Evolutionary conservation across 1,140 invertebrate genomes (phyloP).

Genomic region (Bombus sibiricus): DNA sequence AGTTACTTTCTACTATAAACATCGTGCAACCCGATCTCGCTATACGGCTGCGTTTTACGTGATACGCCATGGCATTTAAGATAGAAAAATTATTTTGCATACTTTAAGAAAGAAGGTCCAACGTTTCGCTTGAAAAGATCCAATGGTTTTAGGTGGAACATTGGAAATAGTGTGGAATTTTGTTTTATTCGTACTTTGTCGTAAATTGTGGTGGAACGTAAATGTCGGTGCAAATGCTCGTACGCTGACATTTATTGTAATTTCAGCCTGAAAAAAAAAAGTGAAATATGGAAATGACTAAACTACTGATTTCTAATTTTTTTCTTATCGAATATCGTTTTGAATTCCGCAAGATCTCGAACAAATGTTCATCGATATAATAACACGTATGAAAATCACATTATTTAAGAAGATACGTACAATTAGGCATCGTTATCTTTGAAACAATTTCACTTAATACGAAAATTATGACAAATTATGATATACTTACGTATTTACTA

Average conservation of each 20-base stretch:
- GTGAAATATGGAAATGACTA: not conserved
- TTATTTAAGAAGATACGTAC: not conserved
- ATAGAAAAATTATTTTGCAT: constrained; percentile 20
- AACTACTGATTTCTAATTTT: not conserved
- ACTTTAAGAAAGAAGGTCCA: not conserved
- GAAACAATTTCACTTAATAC: not conserved
- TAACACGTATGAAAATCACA: too few species aligned
- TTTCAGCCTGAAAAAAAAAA: not conserved
- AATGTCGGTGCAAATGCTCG: not conserved
- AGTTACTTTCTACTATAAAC: constrained; percentile 43
- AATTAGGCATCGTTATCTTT: not conserved
- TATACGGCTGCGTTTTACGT: not conserved
- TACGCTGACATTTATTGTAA: too few species aligned
- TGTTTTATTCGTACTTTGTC: not conserved
- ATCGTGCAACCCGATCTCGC: constrained; percentile 34
- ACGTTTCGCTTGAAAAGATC: not conserved
- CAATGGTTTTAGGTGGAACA: too few species aligned
- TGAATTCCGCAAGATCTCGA: too few species aligned
- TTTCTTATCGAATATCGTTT: not conserved
- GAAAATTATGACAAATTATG: not conserved
- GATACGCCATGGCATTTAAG: constrained; percentile 4
- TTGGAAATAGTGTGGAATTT: not conserved
- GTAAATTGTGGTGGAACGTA: not conserved
- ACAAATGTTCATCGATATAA: too few species aligned
- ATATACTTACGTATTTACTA: not conserved